Base-by-base conservation (phyloP, 2,113 vertebrate species). In the Cichladusa arquata region DNA sequence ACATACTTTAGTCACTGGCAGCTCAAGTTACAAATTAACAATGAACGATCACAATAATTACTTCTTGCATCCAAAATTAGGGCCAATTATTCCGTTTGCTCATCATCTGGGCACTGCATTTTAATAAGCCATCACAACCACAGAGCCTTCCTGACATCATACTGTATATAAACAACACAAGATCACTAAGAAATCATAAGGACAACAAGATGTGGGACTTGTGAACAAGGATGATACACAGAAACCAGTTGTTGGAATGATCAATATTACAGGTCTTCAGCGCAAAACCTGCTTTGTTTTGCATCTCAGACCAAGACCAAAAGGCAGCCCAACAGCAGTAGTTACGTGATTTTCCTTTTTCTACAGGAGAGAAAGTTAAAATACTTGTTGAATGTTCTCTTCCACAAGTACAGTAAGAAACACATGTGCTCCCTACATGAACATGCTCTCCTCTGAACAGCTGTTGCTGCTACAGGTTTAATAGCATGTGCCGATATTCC, bases 21-120 rank as follows among this genome's bases (percentile, higher is more conserved):
- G 79, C n/a, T 78, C 48, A 71, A 88, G 20, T 74, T 88, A 91
- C 57, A 78, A 92, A 93, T 86, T 78, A 94, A 90, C 72, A 88
- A 81, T 26, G 50, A 88, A 90, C 0, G 0, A 82, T 54, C 72
- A 88, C 34, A 92, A 70, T 67, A 93, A 92, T 91, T 86, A 84
- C 82, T 78, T 92, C 51, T 51, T 60, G 77, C 47, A 86, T 86
- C 13, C 51, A 80, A 92, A 91, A 88, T 86, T 40, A 86, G 80
- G 44, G 53, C 45, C 1, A 92, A 60, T 86, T 88, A 74, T 34
- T 90, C 45, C 42, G 88, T 90, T 83, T 76, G 56, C 53, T 88
- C 29, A 22, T 79, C 85, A 91, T 79, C 84, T 82, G 40, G 50
- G 66, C 73, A 38, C 25, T 71, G 53, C 36, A 71, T 92, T 87